A percentile compares a stretch with the other conserved stretches of the same genome.
Evolutionary conservation across 2,888 invertebrate species (phyloP).

Genomic region (Zaprionus lineosus): DNA sequence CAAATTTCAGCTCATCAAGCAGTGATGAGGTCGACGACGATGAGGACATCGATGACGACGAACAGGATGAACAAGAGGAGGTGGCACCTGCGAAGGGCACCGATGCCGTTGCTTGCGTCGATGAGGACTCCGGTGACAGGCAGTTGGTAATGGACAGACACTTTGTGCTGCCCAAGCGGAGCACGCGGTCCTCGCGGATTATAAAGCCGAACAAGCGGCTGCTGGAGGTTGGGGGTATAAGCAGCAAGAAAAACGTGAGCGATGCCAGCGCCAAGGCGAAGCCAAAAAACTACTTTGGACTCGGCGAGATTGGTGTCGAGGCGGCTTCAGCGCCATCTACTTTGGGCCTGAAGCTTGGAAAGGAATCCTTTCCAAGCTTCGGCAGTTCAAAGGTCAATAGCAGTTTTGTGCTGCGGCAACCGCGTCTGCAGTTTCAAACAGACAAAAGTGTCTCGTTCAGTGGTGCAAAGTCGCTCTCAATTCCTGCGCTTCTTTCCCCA

Average conservation of each 20-base stretch:
- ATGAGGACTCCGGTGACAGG: slow-evolving; percentile 51
- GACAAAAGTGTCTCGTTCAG: slow-evolving; percentile 44
- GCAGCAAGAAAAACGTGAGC: slow-evolving; percentile 58
- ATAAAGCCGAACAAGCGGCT: slow-evolving; percentile 95
- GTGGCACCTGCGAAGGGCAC: slow-evolving; percentile 47
- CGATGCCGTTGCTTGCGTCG: slow-evolving; percentile 30
- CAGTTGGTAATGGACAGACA: slow-evolving; percentile 78
- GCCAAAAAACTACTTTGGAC: slow-evolving; percentile 73
- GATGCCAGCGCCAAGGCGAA: slow-evolving; percentile 43
- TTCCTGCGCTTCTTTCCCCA: slow-evolving; percentile 37
- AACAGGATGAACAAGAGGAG: slow-evolving; percentile 45
- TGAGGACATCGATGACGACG: slow-evolving; percentile 43
- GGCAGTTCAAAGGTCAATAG: slow-evolving; percentile 56
- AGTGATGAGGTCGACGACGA: slow-evolving; percentile 56
- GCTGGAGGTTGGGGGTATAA: slow-evolving; percentile 86
- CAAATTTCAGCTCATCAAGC: slow-evolving; percentile 29
- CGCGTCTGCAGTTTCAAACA: slow-evolving; percentile 80
- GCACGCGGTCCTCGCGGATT: slow-evolving; percentile 92
- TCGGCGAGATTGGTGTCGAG: slow-evolving; percentile 47
- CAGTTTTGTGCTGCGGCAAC: slow-evolving; percentile 79
- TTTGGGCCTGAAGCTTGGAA: slow-evolving; percentile 16
- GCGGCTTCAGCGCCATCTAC: slow-evolving; percentile 18
- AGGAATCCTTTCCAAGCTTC: slow-evolving; percentile 46
- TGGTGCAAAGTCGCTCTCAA: slow-evolving; percentile 14
- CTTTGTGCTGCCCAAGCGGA: slow-evolving; percentile 91